Evolutionary conservation across 2,113 vertebrate species (phyloP).

Genomic region (Lophotis ruficrista): DNA sequence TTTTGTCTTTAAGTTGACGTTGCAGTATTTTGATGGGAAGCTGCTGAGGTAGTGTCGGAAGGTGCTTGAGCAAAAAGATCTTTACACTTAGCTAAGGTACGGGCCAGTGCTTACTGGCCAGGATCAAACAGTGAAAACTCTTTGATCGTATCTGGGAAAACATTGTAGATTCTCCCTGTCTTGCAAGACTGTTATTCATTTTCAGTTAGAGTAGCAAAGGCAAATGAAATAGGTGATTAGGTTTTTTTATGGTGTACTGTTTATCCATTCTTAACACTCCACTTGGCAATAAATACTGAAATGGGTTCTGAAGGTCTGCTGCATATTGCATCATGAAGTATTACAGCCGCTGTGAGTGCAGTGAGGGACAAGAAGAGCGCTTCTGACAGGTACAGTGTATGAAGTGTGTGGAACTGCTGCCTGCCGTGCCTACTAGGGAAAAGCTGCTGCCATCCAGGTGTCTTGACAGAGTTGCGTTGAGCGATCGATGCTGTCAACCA

Average conservation of each 20-base stretch:
- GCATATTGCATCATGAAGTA: slow-evolving; percentile 35
- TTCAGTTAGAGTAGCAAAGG: background rate
- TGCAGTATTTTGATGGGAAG: background rate
- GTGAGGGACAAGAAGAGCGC: background rate
- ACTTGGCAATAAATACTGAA: slow-evolving; percentile 9
- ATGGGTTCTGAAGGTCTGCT: background rate
- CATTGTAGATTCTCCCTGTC: background rate
- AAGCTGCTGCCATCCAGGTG: background rate
- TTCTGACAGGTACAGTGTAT: background rate
- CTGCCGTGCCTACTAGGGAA: background rate
- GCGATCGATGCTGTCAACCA: background rate
- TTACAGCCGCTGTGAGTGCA: background rate
- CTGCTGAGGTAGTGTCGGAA: background rate
- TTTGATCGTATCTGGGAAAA: background rate
- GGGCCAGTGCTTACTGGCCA: background rate
- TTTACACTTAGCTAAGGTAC: background rate
- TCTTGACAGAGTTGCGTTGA: background rate
- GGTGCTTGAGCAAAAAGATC: background rate
- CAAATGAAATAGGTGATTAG: slow-evolving; percentile 11
- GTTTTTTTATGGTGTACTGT: background rate
- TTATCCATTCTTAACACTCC: slow-evolving; percentile 33
- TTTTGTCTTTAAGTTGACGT: background rate
- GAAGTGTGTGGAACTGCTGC: background rate
- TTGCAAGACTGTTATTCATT: background rate
- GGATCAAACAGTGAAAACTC: background rate